These are phyloP conservation scores for Mimas tiliae DNA, from an alignment of 2,888 invertebrate genomes.

Conservation along the genomic window DNA sequence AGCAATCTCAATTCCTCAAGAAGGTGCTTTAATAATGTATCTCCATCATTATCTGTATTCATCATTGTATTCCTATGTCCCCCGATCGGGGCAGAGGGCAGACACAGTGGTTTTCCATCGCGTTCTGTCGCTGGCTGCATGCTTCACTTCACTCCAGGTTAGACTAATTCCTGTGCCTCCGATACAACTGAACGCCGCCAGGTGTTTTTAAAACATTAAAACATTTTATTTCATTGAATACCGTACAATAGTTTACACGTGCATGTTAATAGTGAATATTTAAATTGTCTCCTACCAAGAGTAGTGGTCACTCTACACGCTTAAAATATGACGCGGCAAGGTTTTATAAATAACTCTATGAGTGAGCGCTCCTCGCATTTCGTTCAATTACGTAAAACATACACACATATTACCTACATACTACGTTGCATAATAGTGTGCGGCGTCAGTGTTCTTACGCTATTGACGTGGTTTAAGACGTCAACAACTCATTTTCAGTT, in stretches of 20 bases:
- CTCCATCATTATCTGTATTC: background rate
- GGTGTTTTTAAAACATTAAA: background rate
- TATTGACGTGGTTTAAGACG: background rate
- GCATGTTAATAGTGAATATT: background rate
- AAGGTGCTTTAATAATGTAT: background rate
- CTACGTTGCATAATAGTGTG: background rate
- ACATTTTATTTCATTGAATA: background rate
- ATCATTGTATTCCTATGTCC: no score
- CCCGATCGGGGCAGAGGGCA: no score
- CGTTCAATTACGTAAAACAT: constrained; percentile 30
- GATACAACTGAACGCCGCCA: no score
- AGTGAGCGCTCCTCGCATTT: constrained; percentile 30
- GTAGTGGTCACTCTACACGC: constrained; percentile 40
- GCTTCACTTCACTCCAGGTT: no score
- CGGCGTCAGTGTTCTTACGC: background rate
- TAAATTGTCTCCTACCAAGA: background rate
- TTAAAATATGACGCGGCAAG: constrained; percentile 7
- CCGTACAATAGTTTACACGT: background rate
- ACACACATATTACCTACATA: constrained; percentile 1
- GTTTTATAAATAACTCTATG: constrained; percentile 27
- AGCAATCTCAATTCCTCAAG: no score
- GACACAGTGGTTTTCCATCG: no score
- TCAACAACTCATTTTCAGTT: background rate
- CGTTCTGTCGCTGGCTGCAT: no score
- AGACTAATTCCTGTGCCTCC: no score